Evolutionary conservation across 92 coral and sea anemone genomes (phyloP).

Genomic region (Plumapathes pennacea): DNA sequence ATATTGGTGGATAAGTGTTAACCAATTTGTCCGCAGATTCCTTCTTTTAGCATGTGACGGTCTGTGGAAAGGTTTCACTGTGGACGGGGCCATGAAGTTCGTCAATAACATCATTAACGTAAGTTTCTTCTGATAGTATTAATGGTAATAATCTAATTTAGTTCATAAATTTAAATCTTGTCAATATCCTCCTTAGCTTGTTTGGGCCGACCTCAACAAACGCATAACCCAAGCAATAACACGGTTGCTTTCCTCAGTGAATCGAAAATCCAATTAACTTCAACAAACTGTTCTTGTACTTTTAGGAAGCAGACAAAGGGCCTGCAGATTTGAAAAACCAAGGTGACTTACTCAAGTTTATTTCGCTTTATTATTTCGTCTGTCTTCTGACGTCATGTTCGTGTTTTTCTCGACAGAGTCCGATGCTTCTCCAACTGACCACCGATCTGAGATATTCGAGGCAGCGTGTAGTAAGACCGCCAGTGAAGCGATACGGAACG

Average conservation of each 20-base stretch:
- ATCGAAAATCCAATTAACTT: too few relatives aligned
- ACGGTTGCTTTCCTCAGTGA: too few relatives aligned
- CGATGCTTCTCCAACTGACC: constrained; percentile 50
- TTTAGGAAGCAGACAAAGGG: too few relatives aligned
- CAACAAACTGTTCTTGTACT: too few relatives aligned
- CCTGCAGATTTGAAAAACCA: too few relatives aligned
- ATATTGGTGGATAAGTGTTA: background rate
- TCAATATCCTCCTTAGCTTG: background rate
- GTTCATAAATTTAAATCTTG: background rate
- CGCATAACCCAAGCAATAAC: too few relatives aligned
- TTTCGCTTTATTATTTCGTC: background rate
- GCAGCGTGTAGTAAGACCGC: constrained; percentile 83
- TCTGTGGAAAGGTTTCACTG: constrained; percentile 95
- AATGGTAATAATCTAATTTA: background rate
- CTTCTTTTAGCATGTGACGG: constrained; percentile 95
- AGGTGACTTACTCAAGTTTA: too few relatives aligned
- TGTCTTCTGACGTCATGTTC: background rate
- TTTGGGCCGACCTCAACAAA: too few relatives aligned
- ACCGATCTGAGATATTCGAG: constrained; percentile 62
- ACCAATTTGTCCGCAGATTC: constrained; percentile 42
- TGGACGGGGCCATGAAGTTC: constrained; percentile 83
- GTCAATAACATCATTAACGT: constrained; percentile 85
- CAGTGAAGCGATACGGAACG: constrained; percentile 93
- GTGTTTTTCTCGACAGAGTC: background rate
- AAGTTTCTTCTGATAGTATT: background rate